Conservation (phyloP, 2,888 invertebrate species). For the Drosophila testacea region DNA sequence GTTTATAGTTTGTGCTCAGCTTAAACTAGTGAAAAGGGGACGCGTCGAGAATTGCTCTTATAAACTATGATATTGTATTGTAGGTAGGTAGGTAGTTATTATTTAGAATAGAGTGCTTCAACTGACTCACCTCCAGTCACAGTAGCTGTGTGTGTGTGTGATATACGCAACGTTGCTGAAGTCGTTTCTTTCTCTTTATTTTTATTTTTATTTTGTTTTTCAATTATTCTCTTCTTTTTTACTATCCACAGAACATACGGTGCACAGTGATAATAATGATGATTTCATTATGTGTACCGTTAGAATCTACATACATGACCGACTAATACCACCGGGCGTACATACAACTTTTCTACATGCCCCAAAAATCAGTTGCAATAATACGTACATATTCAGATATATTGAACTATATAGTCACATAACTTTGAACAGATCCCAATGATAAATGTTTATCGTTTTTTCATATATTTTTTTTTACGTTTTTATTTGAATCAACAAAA, state of each 20-base stretch:
- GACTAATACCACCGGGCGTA: conserved; percentile 68
- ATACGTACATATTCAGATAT: conserved; percentile 40
- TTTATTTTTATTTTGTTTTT: not conserved
- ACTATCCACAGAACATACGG: conserved; percentile 38
- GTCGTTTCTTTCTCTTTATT: conserved; percentile 30
- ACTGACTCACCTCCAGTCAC: conserved; percentile 76
- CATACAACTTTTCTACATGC: conserved; percentile 68
- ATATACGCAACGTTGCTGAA: conserved; percentile 46
- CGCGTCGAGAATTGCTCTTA: conserved; percentile 56
- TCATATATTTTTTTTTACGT: not conserved
- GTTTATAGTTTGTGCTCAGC: conserved; percentile 8
- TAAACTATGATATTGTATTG: conserved; percentile 62
- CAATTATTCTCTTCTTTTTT: not conserved
- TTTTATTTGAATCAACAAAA: conserved; percentile 36
- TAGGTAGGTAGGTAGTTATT: conserved; percentile 55
- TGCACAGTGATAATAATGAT: conserved; percentile 31
- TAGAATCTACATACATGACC: conserved; percentile 54
- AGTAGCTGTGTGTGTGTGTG: conserved; percentile 71
- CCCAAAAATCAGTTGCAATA: conserved; percentile 63
- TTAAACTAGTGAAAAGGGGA: conserved; percentile 25
- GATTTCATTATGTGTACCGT: conserved; percentile 38
- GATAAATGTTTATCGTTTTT: conserved; percentile 51
- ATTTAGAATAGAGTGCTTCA: conserved; percentile 78
- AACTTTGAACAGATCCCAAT: conserved; percentile 81
- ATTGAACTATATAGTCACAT: conserved; percentile 57